A percentile compares a stretch with the other conserved stretches of the same genome.
Conservation (phyloP, 2,113 vertebrate genomes). For the Silurus meridionalis region DNA sequence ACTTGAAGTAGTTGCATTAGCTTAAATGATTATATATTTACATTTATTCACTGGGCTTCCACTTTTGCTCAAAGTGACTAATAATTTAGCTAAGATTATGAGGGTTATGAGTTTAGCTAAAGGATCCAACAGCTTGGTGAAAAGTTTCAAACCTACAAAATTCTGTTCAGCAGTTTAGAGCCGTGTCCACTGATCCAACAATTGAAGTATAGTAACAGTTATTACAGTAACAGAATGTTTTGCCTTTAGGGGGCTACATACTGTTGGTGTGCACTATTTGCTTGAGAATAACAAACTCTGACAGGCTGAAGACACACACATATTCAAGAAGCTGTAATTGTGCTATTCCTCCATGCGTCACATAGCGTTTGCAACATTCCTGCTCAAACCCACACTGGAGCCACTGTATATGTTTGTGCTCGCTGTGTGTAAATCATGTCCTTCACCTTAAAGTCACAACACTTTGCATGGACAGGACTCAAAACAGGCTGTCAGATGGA, state of each 20-base stretch:
- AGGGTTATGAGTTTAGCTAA: not conserved
- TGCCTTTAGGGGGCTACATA: not conserved
- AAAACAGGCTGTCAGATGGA: slow-evolving; percentile 47
- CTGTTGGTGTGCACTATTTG: slow-evolving; percentile 30
- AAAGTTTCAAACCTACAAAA: not conserved
- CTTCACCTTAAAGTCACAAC: slow-evolving; percentile 31
- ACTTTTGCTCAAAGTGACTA: not conserved
- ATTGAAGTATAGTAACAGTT: not conserved
- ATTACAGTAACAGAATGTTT: not conserved
- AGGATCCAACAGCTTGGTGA: not conserved
- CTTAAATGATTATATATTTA: not conserved
- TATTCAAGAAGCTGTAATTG: slow-evolving; percentile 39
- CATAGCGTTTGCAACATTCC: slow-evolving; percentile 37
- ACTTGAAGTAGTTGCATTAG: not conserved
- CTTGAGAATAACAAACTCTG: slow-evolving; percentile 42
- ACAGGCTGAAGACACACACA: slow-evolving; percentile 39
- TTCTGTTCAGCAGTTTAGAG: not conserved
- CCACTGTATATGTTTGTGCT: slow-evolving; percentile 43
- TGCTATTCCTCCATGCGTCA: slow-evolving; percentile 14
- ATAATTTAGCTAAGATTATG: not conserved
- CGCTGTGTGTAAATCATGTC: slow-evolving; percentile 36
- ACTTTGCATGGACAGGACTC: slow-evolving; percentile 40
- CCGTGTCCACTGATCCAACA: not conserved
- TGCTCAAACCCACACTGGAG: slow-evolving; percentile 17
- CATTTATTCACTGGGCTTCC: not conserved